Evolutionary conservation across 2,888 invertebrate species (phyloP).

Genomic region (Dexiosoma caninum): DNA sequence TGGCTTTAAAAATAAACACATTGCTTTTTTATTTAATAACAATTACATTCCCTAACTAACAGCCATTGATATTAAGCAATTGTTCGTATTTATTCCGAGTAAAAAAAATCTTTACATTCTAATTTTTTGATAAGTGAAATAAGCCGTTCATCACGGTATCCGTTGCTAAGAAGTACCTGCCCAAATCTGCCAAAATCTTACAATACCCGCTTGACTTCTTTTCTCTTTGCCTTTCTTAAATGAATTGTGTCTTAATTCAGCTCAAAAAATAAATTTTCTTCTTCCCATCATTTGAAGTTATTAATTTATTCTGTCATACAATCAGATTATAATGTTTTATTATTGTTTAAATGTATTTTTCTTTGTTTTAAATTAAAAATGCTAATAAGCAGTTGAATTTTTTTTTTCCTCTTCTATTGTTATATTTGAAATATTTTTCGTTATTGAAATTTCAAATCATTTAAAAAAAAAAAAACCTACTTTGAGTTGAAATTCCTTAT

Average conservation of each 20-base stretch:
- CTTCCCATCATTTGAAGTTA: neutral
- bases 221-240: neutral
- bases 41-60: slow-evolving; percentile 41
- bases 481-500: too few species aligned
- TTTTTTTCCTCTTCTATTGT: too few species aligned
- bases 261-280: slow-evolving; percentile 12
- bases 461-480: too few species aligned
- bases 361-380: slow-evolving; percentile 47
- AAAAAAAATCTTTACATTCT: neutral
- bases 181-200: neutral
- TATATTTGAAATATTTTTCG: neutral
- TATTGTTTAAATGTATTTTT: neutral
- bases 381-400: slow-evolving; percentile 34
- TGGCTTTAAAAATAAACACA: slow-evolving; percentile 69
- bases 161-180: neutral
- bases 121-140: neutral
- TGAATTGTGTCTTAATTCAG: slow-evolving; percentile 27
- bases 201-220: neutral
- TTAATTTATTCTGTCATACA: slow-evolving; percentile 26
- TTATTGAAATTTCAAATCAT: too few species aligned
- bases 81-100: slow-evolving; percentile 6
- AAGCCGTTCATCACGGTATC: slow-evolving; percentile 7
- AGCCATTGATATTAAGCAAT: slow-evolving; percentile 26
- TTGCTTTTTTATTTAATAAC: slow-evolving; percentile 64
- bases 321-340: slow-evolving; percentile 47